Evolutionary conservation across 2,797 vertebrate genomes (phyloP).

Genomic region (Coregonus sp.): DNA sequence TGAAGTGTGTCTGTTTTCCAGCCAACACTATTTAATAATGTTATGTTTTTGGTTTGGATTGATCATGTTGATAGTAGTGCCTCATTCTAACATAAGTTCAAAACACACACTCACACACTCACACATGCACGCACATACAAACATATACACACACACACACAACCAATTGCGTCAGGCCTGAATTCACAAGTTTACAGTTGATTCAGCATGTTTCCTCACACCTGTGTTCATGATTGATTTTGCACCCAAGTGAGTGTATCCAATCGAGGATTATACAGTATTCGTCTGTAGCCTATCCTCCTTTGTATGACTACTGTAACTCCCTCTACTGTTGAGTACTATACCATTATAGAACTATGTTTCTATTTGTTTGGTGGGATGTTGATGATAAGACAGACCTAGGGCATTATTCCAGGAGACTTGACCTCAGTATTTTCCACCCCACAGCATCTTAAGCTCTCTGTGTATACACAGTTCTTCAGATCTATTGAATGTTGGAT

Average conservation of each 20-base stretch:
- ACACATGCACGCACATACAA: too few relatives aligned
- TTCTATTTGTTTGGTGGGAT: too few relatives aligned
- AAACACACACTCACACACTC: neutral
- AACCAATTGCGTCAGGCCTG: neutral
- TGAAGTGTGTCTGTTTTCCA: neutral
- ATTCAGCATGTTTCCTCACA: constrained; percentile 25
- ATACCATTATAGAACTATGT: neutral
- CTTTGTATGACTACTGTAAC: constrained; percentile 6
- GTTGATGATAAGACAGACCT: neutral
- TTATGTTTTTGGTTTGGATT: neutral
- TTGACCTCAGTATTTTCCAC: constrained; percentile 9
- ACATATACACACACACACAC: neutral
- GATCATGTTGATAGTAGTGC: neutral
- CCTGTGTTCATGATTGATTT: constrained; percentile 23
- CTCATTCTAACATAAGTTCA: neutral
- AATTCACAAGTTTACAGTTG: constrained; percentile 6
- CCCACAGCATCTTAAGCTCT: constrained; percentile 9
- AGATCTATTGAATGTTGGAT: constrained; percentile 37
- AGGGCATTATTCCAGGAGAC: too few relatives aligned
- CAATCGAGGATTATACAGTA: constrained; percentile 30
- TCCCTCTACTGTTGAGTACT: constrained; percentile 14
- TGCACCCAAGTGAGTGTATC: constrained; percentile 19
- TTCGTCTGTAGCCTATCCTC: constrained; percentile 5
- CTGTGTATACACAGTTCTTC: constrained; percentile 30
- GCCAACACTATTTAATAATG: neutral